These are phyloP conservation scores for Hippocampus barbouri DNA, from an alignment of 2,113 vertebrate genomes.

Conservation along the genomic window DNA sequence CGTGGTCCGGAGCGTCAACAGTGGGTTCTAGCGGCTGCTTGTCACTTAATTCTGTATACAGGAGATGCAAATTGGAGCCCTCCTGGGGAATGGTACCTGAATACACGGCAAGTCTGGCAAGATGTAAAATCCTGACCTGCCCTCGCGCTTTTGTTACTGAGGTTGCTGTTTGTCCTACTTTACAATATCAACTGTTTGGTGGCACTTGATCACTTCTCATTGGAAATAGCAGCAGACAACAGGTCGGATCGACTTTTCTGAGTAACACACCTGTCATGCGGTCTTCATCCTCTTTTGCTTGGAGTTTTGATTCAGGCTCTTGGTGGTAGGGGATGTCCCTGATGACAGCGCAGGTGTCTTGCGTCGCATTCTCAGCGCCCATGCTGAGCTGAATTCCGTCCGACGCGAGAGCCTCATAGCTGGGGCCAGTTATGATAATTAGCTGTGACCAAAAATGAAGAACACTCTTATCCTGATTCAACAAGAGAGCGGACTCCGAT, in stretches of 20 bases:
- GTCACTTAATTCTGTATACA: conserved; percentile 58
- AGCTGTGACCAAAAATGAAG: conserved; percentile 55
- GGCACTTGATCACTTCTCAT: too few species aligned
- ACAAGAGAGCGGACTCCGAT: too few species aligned
- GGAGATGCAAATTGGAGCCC: background rate
- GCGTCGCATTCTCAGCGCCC: conserved; percentile 65
- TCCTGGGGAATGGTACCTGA: too few species aligned
- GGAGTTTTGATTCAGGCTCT: conserved; percentile 45
- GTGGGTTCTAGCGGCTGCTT: conserved; percentile 59
- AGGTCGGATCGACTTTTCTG: too few species aligned
- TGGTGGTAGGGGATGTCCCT: conserved; percentile 76
- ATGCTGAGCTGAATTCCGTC: conserved; percentile 84
- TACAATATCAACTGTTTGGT: too few species aligned
- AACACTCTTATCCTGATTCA: background rate
- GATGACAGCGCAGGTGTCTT: conserved; percentile 79
- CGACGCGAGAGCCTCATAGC: conserved; percentile 79
- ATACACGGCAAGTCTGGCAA: too few species aligned
- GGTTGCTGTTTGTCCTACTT: too few species aligned
- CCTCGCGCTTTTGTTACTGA: too few species aligned
- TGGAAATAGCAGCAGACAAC: too few species aligned
- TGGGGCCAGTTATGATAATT: conserved; percentile 84
- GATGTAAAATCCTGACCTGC: too few species aligned
- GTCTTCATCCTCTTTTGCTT: conserved; percentile 51
- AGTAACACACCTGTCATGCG: conserved; percentile 53
- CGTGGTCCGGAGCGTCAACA: conserved; percentile 40